Conservation (phyloP, 2,888 invertebrate genomes). For the Drosophila paramelanica region DNA sequence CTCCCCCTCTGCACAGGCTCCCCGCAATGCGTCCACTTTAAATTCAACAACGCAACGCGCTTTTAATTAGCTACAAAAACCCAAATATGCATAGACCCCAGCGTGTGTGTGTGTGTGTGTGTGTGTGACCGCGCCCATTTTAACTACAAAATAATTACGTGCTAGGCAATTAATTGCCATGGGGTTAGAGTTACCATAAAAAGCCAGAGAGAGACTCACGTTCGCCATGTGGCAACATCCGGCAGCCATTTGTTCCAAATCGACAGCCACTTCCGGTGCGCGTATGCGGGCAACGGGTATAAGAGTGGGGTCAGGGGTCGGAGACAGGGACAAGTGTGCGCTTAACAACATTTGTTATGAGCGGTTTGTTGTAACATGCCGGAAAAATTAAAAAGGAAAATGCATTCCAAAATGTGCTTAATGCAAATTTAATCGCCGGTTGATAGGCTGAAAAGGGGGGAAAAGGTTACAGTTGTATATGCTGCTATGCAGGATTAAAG, state of each 20-base stretch:
- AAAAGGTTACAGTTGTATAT: background rate
- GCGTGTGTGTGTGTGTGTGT: slow-evolving; percentile 18
- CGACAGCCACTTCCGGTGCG: slow-evolving; percentile 76
- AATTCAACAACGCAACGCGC: slow-evolving; percentile 64
- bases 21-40: slow-evolving; percentile 16
- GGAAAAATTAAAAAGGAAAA: slow-evolving; percentile 37
- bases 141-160: slow-evolving; percentile 80
- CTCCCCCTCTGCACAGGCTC: background rate
- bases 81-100: slow-evolving; percentile 70
- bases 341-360: slow-evolving; percentile 52
- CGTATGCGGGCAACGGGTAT: slow-evolving; percentile 13
- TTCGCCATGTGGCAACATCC: slow-evolving; percentile 78
- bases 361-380: slow-evolving; percentile 44
- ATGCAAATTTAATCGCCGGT: slow-evolving; percentile 60
- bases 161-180: slow-evolving; percentile 73
- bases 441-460: too few relatives aligned
- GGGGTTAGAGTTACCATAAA: slow-evolving; percentile 65
- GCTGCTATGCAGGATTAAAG: background rate
- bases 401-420: slow-evolving; percentile 40
- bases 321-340: background rate
- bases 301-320: background rate
- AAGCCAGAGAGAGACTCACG: slow-evolving; percentile 42
- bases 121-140: slow-evolving; percentile 62
- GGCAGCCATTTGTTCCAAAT: slow-evolving; percentile 79
- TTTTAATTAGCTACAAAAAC: slow-evolving; percentile 78